These are phyloP conservation scores for Napeogenes inachia DNA, from an alignment of 2,888 invertebrate species.

Conservation along the genomic window DNA sequence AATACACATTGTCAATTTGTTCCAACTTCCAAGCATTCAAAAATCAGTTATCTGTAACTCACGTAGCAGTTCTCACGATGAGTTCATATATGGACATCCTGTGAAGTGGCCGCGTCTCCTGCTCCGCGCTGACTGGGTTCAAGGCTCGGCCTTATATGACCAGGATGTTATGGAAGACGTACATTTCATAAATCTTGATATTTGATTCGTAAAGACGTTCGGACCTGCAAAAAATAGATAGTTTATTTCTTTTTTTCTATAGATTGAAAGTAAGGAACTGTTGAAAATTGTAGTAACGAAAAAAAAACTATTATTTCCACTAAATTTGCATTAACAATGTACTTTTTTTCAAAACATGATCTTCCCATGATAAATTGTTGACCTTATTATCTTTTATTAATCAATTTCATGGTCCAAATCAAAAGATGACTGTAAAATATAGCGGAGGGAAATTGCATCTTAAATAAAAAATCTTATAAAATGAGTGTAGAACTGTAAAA, in stretches of 20 bases:
- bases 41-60: conserved; percentile 11
- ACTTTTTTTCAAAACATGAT: not conserved
- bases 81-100: conserved; percentile 32
- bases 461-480: not conserved
- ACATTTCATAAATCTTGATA: conserved; percentile 6
- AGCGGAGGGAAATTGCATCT: not conserved
- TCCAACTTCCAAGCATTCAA: conserved; percentile 1
- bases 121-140: conserved; percentile 26
- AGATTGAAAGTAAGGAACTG: too few relatives aligned
- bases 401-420: conserved; percentile 2
- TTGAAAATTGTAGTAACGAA: too few relatives aligned
- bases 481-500: too few relatives aligned
- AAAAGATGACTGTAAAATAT: conserved; percentile 8
- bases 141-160: conserved; percentile 27
- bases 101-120: conserved; percentile 33
- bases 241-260: too few relatives aligned
- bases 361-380: conserved; percentile 2
- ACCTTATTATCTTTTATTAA: not conserved
- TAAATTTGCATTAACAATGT: not conserved
- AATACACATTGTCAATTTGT: conserved; percentile 7
- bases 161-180: conserved; percentile 24
- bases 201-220: not conserved
- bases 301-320: too few relatives aligned
- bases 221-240: too few relatives aligned
- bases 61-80: conserved; percentile 29